Evolutionary conservation across 1,140 invertebrate genomes (phyloP), one percentile per base, ranked within the genome.

Genomic region (Cydia splendana): DNA sequence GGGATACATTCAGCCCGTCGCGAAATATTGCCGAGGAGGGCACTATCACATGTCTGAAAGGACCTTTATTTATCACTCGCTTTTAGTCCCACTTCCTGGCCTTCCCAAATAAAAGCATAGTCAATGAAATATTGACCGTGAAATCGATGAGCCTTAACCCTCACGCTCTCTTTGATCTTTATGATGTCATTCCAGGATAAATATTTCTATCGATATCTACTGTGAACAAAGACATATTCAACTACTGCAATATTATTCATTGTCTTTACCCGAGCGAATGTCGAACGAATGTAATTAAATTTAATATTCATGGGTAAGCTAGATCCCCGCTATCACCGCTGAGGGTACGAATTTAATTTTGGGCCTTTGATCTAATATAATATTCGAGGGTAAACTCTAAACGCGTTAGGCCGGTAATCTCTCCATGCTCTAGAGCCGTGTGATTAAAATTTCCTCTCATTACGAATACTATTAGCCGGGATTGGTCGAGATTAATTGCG

Each of bases 31-130:
- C 73, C 74, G 75, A 78, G 79, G 71, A 45, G 73, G 18, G 42
- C 20, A 53, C 74, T 75, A 75, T 75, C 30, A 74, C 73, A 75
- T 57, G 74, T 34, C 45, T 65, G 18, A 69, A 24, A 45, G 51
- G 20, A 45, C 24, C 79, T 84, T 84, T 82, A 87, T 87, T 83
- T 87, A 85, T 87, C 77, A 83, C 82, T 84, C 73, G 78, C 79
- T 82, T 78, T 80, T 73, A 79, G 38, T 80, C 48, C 69, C 65
- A 75, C 78, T 79, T 82, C 75, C 78, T 76, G 73, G 74, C 75
- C 79, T 75, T 78, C 75, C 78, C 75, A 78, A 82, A 82, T 80
- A 79, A 79, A 75, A 81, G 24, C 28, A 65, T 73, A 77, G 65
- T 62, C 75, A 73, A 75, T 78, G 77, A 78, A 78, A 78, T 78